Evolutionary conservation across 2,113 vertebrate genomes (phyloP), one percentile per base, ranked within the genome.

Genomic region (Epinephelus moara): DNA sequence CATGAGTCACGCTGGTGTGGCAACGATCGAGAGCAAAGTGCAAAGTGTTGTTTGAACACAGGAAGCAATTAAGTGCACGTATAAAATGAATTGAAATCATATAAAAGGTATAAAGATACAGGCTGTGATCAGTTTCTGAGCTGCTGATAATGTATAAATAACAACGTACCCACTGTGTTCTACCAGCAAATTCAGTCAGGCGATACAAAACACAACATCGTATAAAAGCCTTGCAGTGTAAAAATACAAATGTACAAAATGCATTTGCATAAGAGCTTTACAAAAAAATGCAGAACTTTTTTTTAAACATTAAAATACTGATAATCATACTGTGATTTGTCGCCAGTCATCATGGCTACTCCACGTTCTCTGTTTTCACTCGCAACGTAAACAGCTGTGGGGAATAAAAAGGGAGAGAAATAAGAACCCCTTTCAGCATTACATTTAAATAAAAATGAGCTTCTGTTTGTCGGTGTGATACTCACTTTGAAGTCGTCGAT

Each of bases 401-500:
- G 74, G 45, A 63, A 85, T 6, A 50, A 47, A 25, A n/a, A 37
- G 0, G 6, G 9, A 42, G 21, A 85, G 12, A 49, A 11, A 18
- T 61, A 19, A 60, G 49, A 45, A 42, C 3, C 12, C 0, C 10
- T 40, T 15, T 2, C 3, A 11, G 19, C 17, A 18, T 66, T 0
- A 6, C 6, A 7, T 63, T 2, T 4, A 52, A 9, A 56, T 12
- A 9, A 12, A 14, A 7, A 9, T 0, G 6, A 25, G 4, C 30
- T 42, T 50, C 0, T 4, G 11, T 66, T n/a, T 42, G 21, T 33
- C 4, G 59, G 4, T 40, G 25, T 25, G 33, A 56, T 12, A 93
- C 97, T 89, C 89, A 99, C 98, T 96, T 98, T 96, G 91, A 99
- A 99, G 61, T 99, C 97, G 12, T 93, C 91, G 82, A 99, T 97